Base-by-base conservation (phyloP, 2,888 invertebrate species). In the Xylota segnis region DNA sequence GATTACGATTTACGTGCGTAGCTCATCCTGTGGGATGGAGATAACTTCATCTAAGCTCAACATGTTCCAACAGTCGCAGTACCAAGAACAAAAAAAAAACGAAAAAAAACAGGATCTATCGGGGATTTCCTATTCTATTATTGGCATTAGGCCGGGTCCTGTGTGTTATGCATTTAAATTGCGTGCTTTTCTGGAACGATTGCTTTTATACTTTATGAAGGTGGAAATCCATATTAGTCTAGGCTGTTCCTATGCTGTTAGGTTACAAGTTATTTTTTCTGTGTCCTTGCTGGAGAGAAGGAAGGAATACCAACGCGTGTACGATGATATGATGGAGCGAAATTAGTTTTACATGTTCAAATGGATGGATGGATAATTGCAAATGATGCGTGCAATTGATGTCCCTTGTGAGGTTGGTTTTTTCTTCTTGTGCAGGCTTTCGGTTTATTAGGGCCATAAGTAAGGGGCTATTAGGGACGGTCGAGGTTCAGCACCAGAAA, bases 131-230 rank as follows among this genome's bases (percentile, higher is more conserved):
- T 92, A 91, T 92, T 92, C 92, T 92, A 92, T 92, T 92, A 92
- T 92, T 92, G 92, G 92, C 90, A 92, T 92, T 92, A 92, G 92
- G 91, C 91, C 75, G 90, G 90, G 90, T 90, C 91, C 91, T 92
- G 90, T 92, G 92, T 92, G 92, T 92, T 92, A 92, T 92, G 92
- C 92, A 92, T 92, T 92, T 92, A 92, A 92, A 92, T 92, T 92
- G 91, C 92, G 92, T 92, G 91, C 91, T 92, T 92, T 92, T 91
- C 92, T 91, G 58, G 70, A 83, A 87, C 74, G 74, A 87, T 86
- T 86, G 86, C 82, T 82, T 82, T 86, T 66, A 78, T 87, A 87
- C 82, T 83, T 83, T 87, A 87, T 87, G 77, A 87, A 87, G 87
- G 87, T 87, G 87, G 83, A 83, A 87, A 87, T 87, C 77, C 87